These are phyloP conservation scores for Zapornia atra DNA, from an alignment of 2,113 vertebrate genomes.

Conservation along the genomic window DNA sequence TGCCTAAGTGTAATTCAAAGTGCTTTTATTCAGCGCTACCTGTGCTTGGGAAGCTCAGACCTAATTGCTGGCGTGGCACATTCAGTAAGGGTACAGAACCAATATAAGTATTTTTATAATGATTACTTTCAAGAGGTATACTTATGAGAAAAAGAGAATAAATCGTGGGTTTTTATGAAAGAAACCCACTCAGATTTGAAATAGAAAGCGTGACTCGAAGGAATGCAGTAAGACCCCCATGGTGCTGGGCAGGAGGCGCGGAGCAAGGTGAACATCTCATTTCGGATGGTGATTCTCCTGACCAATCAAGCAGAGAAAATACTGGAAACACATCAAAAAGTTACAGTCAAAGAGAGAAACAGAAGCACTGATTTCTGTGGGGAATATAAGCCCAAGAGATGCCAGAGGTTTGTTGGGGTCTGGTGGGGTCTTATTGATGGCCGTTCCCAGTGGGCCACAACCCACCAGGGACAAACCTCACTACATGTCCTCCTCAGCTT, in stretches of 20 bases:
- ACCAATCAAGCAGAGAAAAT: not conserved
- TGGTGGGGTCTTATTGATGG: not conserved
- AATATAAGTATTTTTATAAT: not conserved
- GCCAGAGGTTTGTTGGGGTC: not conserved
- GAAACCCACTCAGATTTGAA: not conserved
- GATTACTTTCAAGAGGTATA: not conserved
- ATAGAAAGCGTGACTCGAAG: not conserved
- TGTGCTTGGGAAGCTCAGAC: not conserved
- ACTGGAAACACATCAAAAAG: accelerated
- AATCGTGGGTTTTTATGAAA: not conserved
- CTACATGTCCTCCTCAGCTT: accelerated
- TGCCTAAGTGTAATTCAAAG: not conserved
- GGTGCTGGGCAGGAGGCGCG: not conserved
- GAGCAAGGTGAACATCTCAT: not conserved
- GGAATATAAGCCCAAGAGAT: not conserved
- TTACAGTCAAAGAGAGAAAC: not conserved
- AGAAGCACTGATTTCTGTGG: accelerated
- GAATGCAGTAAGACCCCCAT: accelerated
- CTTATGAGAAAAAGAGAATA: not conserved
- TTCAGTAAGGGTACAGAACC: not conserved
- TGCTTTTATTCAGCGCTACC: not conserved
- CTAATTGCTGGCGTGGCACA: not conserved
- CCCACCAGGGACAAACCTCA: accelerated
- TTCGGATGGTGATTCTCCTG: not conserved
- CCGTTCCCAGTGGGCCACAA: accelerated